Base-by-base conservation (phyloP, 2,888 invertebrate species). In the Rotaria socialis region DNA sequence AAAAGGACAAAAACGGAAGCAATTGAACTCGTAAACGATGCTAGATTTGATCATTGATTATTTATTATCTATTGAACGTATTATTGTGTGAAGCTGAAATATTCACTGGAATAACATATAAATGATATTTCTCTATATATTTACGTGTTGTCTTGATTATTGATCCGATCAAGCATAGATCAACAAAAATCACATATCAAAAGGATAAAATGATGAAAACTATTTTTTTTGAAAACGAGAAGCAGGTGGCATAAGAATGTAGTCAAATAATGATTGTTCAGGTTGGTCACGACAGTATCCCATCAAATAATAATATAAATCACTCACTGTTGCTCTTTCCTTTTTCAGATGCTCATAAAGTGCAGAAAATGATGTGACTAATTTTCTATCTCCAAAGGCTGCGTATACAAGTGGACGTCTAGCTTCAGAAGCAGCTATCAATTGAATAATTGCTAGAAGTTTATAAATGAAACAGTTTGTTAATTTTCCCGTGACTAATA, bases 341-440 rank as follows among this genome's bases (percentile, higher is more conserved):
- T 5, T 8, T 14, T 24, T 80, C 19, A 80, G 47, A 11, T n/a
- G 3, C 7, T 86, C 86, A 87, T 92, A 90, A 89, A 95, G 93
- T 55, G 92, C 91, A 84, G 93, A 91, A 4, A 96, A 92, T 16
- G 94, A 93, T 87, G 94, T 93, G 52, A 93, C 91, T 7, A 96
- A 91, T 80, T 92, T 90, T 0, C 89, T 89, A 89, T 96, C 94
- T 0, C 93, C 94, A 91, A 96, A 96, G 0, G 96, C 96, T 90
- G 94, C 96, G 90, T 96, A 96, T 0, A 94, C 94, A 88, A 96
- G 90, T 47, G 95, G 94, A 27, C 96, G 92, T 41, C 92, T 90
- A 3, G 92, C 92, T 87, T 90, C 90, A 0, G 92, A 90, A n/a
- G 93, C 93, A n/a, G 94, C 94, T 93, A 95, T 93, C 80, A 95